These are phyloP conservation scores for Potorous gilbertii DNA, from an alignment of 2,797 vertebrate genomes.

Conservation along the genomic window DNA sequence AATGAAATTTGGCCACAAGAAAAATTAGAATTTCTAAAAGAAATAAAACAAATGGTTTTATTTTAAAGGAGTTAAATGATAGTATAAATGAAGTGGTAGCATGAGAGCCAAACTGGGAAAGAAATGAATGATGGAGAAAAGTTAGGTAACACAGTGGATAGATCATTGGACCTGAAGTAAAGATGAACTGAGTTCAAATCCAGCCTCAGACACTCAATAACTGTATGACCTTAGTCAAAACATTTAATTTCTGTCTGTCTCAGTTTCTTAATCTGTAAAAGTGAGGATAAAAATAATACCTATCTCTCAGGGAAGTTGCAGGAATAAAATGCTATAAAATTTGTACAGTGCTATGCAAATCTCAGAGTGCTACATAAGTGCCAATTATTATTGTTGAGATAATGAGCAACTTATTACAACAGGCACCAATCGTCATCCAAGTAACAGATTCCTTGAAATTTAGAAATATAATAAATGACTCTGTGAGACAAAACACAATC, in stretches of 20 bases:
- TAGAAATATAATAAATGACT: background rate
- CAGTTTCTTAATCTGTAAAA: too few species aligned
- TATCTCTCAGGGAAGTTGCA: background rate
- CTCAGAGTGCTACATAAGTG: background rate
- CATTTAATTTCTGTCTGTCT: background rate
- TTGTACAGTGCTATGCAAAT: background rate
- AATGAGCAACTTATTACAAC: background rate
- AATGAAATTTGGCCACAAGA: background rate
- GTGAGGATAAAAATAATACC: too few species aligned
- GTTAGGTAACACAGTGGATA: background rate
- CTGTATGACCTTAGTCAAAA: background rate
- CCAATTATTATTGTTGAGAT: background rate
- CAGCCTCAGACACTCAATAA: background rate
- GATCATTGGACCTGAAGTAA: background rate
- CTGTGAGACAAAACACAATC: background rate
- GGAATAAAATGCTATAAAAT: background rate
- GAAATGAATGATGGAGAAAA: background rate
- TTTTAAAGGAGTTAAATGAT: background rate
- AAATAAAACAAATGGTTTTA: background rate
- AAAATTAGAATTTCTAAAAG: background rate
- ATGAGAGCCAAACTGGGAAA: background rate
- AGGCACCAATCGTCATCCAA: background rate
- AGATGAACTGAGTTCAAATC: background rate
- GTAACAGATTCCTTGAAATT: background rate
- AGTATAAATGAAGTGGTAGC: background rate